phyloP scores from a whole-genome alignment of 2,888 invertebrate genomes.

The Dolichomitus sp. region DNA sequence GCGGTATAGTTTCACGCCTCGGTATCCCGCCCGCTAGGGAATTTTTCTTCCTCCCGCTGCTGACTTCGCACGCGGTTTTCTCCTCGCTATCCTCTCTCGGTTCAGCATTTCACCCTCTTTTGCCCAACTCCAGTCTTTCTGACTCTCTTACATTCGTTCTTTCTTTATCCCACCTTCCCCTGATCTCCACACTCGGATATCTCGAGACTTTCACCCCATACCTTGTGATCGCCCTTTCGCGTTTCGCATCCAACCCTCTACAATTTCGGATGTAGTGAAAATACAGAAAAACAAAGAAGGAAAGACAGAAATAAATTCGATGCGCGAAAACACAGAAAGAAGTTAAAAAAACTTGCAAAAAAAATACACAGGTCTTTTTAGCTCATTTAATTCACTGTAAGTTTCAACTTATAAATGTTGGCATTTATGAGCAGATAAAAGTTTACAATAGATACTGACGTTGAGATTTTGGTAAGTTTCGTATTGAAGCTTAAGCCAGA shows the following conservation, averaged over 20 bases:
- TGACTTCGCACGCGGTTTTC: constrained; percentile 77
- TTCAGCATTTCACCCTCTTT: constrained; percentile 33
- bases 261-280: constrained; percentile 11
- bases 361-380: neutral
- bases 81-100: constrained; percentile 43
- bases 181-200: constrained; percentile 28
- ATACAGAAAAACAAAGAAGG: constrained; percentile 4
- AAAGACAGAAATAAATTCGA: neutral
- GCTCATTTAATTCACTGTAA: neutral
- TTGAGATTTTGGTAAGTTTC: neutral
- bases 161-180: constrained; percentile 27
- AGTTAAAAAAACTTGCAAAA: neutral
- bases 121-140: constrained; percentile 32
- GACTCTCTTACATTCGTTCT: constrained; percentile 44
- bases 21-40: constrained; percentile 57
- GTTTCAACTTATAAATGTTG: neutral
- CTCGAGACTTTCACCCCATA: constrained; percentile 27
- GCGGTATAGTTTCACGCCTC: constrained; percentile 52
- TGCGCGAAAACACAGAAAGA: too few species aligned
- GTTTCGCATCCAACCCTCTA: constrained; percentile 18
- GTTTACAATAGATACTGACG: neutral
- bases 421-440: neutral
- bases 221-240: constrained; percentile 48
- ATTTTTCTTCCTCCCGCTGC: constrained; percentile 72
- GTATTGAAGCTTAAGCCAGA: too few species aligned